Conservation (phyloP, 1,140 invertebrate species). For the Drosophila littoralis region DNA sequence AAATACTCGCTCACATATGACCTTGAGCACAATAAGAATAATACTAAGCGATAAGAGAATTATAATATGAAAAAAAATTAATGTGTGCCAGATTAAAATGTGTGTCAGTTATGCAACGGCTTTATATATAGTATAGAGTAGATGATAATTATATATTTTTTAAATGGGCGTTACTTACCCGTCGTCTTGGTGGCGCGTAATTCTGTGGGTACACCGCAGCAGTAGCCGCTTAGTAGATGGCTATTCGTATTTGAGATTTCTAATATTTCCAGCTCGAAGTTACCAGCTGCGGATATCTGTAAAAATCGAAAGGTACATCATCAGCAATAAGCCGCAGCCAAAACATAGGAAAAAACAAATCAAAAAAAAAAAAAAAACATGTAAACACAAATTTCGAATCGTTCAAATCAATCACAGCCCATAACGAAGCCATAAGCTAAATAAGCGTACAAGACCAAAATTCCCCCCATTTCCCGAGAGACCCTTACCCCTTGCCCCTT, state of each 20-base stretch:
- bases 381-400: slow-evolving; percentile 64
- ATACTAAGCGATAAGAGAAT: slow-evolving; percentile 11
- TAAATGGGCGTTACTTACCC: slow-evolving; percentile 60
- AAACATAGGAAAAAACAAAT: slow-evolving; percentile 32
- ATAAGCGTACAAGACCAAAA: slow-evolving; percentile 23
- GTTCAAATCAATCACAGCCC: slow-evolving; percentile 74
- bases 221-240: slow-evolving; percentile 91
- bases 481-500: neutral
- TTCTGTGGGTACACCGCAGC: slow-evolving; percentile 89
- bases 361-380: slow-evolving; percentile 22
- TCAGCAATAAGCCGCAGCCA: slow-evolving; percentile 37
- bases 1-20: neutral
- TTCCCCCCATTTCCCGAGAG: slow-evolving; percentile 9
- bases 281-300: slow-evolving; percentile 87
- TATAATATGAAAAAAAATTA: neutral
- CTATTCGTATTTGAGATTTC: slow-evolving; percentile 94
- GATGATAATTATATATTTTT: slow-evolving; percentile 5
- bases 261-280: slow-evolving; percentile 96
- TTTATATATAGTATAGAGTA: neutral
- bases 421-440: slow-evolving; percentile 56
- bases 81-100: slow-evolving; percentile 17
- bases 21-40: slow-evolving; percentile 11
- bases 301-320: slow-evolving; percentile 63
- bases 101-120: slow-evolving; percentile 16
- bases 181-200: slow-evolving; percentile 85